Percentiles rank a stretch among this genome's conserved stretches.
Evolutionary conservation across 92 coral and sea anemone genomes (phyloP).

Genomic region (Epizoanthus stellaris): DNA sequence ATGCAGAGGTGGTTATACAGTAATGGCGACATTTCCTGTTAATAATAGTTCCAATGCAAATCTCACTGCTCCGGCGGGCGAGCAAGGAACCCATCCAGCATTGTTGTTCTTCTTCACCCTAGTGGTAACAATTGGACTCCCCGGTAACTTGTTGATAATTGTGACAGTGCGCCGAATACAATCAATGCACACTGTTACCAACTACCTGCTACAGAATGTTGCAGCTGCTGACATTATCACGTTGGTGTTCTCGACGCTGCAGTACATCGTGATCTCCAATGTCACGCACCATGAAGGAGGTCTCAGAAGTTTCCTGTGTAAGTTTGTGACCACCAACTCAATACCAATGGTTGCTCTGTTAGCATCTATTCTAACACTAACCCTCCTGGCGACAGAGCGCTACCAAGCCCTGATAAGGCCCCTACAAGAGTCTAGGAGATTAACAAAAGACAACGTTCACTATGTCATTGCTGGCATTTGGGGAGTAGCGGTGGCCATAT

Average conservation of each 20-base stretch:
- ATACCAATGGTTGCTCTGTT: constrained; percentile 70
- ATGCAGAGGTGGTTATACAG: too few species aligned
- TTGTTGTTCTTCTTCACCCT: constrained; percentile 18
- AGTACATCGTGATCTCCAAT: constrained; percentile 52
- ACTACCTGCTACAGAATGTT: constrained; percentile 71
- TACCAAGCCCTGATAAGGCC: constrained; percentile 78
- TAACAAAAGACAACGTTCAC: constrained; percentile 60
- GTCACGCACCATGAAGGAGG: constrained; percentile 57
- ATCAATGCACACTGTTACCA: constrained; percentile 75
- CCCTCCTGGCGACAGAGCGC: constrained; percentile 80
- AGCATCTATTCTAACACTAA: constrained; percentile 80
- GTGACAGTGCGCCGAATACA: constrained; percentile 64
- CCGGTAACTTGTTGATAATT: constrained; percentile 75
- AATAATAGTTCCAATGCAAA: too few species aligned
- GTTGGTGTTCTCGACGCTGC: constrained; percentile 69
- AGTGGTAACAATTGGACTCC: constrained; percentile 65
- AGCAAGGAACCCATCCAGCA: background rate
- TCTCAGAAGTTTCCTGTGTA: constrained; percentile 70
- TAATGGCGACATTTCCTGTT: too few species aligned
- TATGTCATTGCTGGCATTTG: constrained; percentile 70
- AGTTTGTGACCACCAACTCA: constrained; percentile 71
- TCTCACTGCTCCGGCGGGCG: background rate
- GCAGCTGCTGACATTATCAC: constrained; percentile 77
- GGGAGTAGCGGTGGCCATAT: constrained; percentile 61
- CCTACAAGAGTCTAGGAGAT: constrained; percentile 40